Evolutionary conservation across 2,888 invertebrate species (phyloP).

Genomic region (Cerastoderma edule): DNA sequence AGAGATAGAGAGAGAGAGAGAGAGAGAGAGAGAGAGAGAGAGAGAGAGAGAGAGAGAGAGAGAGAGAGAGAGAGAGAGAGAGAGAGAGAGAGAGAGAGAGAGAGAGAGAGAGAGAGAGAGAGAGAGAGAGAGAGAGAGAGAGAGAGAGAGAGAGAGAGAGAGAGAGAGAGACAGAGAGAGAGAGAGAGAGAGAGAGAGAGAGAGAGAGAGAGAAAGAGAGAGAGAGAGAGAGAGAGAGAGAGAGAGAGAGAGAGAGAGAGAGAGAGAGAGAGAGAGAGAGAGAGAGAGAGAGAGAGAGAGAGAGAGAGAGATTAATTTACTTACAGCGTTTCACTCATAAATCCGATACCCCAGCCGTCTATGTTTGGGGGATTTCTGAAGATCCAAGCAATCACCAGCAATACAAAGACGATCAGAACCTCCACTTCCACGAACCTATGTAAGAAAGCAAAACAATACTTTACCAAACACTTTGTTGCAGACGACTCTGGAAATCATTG

Average conservation of each 20-base stretch:
- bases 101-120: constrained; percentile 1
- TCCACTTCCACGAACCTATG: no score
- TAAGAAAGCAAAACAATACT: no score
- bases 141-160: background rate
- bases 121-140: background rate
- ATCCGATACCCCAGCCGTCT: constrained; percentile 90
- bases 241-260: constrained; percentile 12
- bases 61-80: constrained; percentile 15
- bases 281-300: constrained; percentile 23
- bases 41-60: constrained; percentile 4
- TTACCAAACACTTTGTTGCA: no score
- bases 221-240: constrained; percentile 6
- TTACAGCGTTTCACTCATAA: background rate
- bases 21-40: background rate
- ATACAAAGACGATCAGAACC: constrained; percentile 86
- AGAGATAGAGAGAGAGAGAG: background rate
- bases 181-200: constrained; percentile 16
- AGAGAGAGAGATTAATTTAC: background rate
- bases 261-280: constrained; percentile 27
- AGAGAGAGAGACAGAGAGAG: constrained; percentile 6
- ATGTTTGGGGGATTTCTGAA: constrained; percentile 94
- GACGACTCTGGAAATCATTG: no score
- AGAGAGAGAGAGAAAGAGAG: background rate
- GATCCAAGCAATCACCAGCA: constrained; percentile 93
- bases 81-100: constrained; percentile 4